phyloP scores from a whole-genome alignment of 2,113 vertebrate species.

The Cyanoderma ruficeps region DNA sequence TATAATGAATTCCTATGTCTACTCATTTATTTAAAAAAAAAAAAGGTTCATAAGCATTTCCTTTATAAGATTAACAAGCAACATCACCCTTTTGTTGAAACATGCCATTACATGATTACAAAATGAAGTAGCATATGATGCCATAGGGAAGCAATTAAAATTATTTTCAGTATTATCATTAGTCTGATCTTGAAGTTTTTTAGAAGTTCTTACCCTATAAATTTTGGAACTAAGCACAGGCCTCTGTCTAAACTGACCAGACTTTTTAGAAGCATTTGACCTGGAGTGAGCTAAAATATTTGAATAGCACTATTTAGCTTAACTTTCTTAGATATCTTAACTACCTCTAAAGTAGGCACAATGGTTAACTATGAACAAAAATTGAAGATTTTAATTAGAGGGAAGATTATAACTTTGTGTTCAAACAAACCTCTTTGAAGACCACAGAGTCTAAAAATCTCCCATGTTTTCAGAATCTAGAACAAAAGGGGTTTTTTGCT shows the following conservation, averaged over 20 bases:
- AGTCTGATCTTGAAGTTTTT: neutral
- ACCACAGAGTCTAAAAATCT: neutral
- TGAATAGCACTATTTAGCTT: neutral
- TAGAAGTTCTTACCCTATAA: neutral
- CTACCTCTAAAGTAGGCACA: neutral
- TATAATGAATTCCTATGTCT: neutral
- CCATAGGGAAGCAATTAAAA: neutral
- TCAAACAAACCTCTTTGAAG: neutral
- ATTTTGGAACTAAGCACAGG: neutral
- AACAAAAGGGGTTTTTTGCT: neutral
- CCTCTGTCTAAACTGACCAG: neutral
- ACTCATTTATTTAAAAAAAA: neutral
- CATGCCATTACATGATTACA: accelerated
- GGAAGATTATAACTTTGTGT: neutral
- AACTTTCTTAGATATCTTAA: neutral
- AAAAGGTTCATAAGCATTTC: neutral
- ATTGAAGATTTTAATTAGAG: neutral
- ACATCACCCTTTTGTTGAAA: neutral
- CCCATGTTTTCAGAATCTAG: neutral
- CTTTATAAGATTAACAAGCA: neutral
- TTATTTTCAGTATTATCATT: neutral
- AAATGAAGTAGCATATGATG: neutral
- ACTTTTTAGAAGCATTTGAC: neutral
- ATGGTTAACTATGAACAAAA: neutral
- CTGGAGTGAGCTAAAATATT: neutral